A percentile compares a stretch with the other conserved stretches of the same genome.
phyloP scores from a whole-genome alignment of 2,888 invertebrate genomes.

The Balanococcus diminutus region DNA sequence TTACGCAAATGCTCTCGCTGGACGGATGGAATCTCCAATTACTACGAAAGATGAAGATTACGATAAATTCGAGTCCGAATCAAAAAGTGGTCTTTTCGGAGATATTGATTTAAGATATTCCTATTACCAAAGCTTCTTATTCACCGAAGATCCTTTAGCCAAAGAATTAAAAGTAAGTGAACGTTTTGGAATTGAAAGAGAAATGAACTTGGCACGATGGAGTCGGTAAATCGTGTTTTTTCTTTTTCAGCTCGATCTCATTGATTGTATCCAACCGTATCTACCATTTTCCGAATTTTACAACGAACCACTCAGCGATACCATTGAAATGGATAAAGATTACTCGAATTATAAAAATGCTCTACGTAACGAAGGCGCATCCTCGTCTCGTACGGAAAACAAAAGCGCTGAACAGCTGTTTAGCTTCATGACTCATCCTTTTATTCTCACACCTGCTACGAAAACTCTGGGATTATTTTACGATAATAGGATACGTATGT shows the following conservation, averaged over 20 bases:
- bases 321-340: conserved; percentile 92
- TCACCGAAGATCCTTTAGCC: conserved; percentile 66
- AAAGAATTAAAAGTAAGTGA: conserved; percentile 70
- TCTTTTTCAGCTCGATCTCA: conserved; percentile 67
- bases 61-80: conserved; percentile 66
- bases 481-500: conserved; percentile 94
- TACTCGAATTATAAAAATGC: conserved; percentile 75
- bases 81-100: conserved; percentile 61
- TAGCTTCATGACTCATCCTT: conserved; percentile 88
- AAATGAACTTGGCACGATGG: too few species aligned
- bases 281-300: conserved; percentile 90
- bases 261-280: conserved; percentile 83
- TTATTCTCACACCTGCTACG: conserved; percentile 88
- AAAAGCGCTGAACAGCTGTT: conserved; percentile 66
- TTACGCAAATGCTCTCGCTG: conserved; percentile 87
- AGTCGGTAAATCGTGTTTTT: too few species aligned
- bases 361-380: conserved; percentile 25
- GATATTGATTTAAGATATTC: conserved; percentile 65
- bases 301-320: conserved; percentile 90
- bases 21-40: conserved; percentile 65
- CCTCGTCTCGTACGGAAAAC: conserved; percentile 22
- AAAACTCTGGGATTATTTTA: conserved; percentile 91
- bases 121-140: conserved; percentile 56
- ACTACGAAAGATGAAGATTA: conserved; percentile 67
- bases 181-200: conserved; percentile 57